Evolutionary conservation across 2,888 invertebrate species (phyloP), one percentile per base, ranked within the genome.

Genomic region (Tineola bisselliella): DNA sequence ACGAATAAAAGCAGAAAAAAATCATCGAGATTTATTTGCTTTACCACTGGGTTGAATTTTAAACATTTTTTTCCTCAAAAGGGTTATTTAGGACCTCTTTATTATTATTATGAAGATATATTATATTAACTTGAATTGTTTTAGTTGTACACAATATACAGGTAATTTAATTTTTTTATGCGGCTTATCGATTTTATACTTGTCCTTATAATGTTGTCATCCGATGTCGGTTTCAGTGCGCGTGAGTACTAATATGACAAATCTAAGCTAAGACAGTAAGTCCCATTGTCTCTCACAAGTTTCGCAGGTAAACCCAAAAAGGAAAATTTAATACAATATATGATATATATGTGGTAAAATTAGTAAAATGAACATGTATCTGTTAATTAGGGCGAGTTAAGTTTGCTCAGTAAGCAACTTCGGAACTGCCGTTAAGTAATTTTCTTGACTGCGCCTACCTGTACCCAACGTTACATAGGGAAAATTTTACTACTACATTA

Each of bases 351-450:
- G n/a, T n/a, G n/a, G n/a, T n/a, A n/a, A n/a, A n/a, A n/a, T n/a
- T n/a, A n/a, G n/a, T n/a, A 15, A 48, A 13, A 13, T 17, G 8
- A 17, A 13, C 13, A 17, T 48, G 48, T 17, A 17, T 48, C 56
- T 25, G 19, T 56, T 56, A 56, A 56, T 56, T 56, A 56, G 25
- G 25, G 25, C 5, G 25, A 56, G 25, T 17, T 56, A 6, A 56
- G n/a, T 19, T 19, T 12, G 30, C 10, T 10, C n/a, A 10, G 56
- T 17, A 19, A 18, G 56, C 56, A 56, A 56, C 56, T 56, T 68
- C 54, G 61, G 62, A 66, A 66, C 65, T 65, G 66, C 70, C 67
- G 68, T 70, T 69, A 71, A 67, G 68, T 69, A 68, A 72, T 73
- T 72, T 66, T 61, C 62, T 33, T 57, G 43, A 57, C 63, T 66